Percentiles rank a stretch among this genome's conserved stretches.
Conservation (phyloP, 2,113 vertebrate species). For the Sinosuthora webbiana region DNA sequence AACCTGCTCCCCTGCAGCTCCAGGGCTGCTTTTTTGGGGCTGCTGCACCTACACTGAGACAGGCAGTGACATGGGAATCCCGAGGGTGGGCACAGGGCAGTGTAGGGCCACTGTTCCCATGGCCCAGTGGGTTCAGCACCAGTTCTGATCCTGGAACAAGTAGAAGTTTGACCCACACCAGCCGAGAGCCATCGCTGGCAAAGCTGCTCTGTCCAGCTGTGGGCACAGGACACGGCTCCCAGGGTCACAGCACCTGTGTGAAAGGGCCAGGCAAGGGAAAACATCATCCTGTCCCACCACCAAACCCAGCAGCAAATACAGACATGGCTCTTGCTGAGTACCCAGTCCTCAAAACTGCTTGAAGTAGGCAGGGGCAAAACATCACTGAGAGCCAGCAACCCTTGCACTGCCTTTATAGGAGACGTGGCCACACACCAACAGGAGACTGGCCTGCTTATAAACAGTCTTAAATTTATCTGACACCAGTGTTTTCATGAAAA, state of each 20-base stretch:
- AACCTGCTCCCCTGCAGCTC: background rate
- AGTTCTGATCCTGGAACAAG: rapidly evolving
- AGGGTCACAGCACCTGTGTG: background rate
- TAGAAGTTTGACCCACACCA: background rate
- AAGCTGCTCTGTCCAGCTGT: background rate
- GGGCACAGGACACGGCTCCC: background rate
- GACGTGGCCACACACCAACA: background rate
- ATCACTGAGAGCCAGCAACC: background rate
- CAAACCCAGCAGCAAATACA: background rate
- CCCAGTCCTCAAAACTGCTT: no score
- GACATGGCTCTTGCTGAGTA: background rate
- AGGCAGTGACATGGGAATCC: background rate
- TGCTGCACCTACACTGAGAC: background rate
- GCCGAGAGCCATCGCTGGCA: rapidly evolving
- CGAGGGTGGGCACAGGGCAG: rapidly evolving
- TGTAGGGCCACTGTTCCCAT: background rate
- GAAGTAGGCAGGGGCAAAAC: background rate
- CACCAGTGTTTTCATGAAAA: background rate
- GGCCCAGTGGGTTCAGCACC: background rate
- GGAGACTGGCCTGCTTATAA: background rate
- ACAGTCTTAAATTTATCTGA: background rate
- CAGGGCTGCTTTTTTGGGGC: background rate
- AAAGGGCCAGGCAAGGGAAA: background rate
- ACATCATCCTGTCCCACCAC: background rate
- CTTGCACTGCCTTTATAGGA: background rate